Evolutionary conservation across 2,888 invertebrate species (phyloP).

Genomic region (Epistrophe eligans): DNA sequence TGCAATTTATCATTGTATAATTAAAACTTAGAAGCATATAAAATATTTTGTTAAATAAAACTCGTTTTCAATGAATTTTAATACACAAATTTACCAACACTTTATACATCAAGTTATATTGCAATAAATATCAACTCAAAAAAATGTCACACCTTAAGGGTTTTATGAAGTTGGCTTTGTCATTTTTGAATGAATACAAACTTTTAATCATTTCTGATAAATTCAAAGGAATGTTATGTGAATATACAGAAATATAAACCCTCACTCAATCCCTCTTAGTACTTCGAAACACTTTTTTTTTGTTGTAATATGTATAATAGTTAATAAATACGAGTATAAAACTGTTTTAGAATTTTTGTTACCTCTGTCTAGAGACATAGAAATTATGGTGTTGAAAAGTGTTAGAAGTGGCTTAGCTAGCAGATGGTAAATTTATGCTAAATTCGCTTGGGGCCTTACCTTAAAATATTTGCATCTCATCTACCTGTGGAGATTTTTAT

Average conservation of each 20-base stretch:
- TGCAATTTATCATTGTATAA: too few relatives aligned
- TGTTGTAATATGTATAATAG: neutral
- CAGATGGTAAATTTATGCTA: conserved; percentile 48
- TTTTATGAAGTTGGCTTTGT: neutral
- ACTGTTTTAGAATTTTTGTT: conserved; percentile 13
- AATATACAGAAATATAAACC: neutral
- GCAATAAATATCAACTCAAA: neutral
- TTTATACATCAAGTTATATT: neutral
- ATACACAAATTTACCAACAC: neutral
- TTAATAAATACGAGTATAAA: neutral
- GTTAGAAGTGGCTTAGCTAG: conserved; percentile 40
- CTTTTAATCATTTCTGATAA: neutral
- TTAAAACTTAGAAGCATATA: too few relatives aligned
- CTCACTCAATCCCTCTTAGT: neutral
- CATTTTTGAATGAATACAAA: neutral
- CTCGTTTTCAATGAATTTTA: neutral
- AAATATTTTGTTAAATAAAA: too few relatives aligned
- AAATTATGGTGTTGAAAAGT: conserved; percentile 44
- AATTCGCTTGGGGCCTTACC: conserved; percentile 27
- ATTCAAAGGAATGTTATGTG: neutral
- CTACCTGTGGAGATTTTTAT: conserved; percentile 40
- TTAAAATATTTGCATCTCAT: conserved; percentile 62
- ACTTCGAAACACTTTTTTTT: neutral
- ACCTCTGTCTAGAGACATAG: conserved; percentile 43
- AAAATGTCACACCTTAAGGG: neutral